A percentile compares a stretch with the other conserved stretches of the same genome.
Conservation (phyloP, 1,140 invertebrate genomes). For the Anadara kagoshimensis region DNA sequence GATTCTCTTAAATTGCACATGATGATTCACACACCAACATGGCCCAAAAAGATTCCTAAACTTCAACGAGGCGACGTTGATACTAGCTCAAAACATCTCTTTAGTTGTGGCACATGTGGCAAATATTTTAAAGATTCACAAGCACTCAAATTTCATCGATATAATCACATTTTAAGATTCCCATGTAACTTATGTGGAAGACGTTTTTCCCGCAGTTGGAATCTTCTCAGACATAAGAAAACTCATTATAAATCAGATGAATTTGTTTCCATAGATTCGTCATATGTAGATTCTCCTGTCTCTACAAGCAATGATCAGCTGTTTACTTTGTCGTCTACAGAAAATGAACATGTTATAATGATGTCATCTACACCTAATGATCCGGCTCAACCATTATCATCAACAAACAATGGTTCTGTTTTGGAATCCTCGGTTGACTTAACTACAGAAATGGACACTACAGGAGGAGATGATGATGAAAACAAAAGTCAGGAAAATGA, state of each 20-base stretch:
- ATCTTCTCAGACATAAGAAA: constrained; percentile 52
- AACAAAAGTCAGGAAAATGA: too few relatives aligned
- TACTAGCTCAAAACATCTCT: constrained; percentile 5
- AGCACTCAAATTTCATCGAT: constrained; percentile 54
- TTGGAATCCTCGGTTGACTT: too few relatives aligned
- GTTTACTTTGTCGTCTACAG: too few relatives aligned
- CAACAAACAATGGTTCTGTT: too few relatives aligned
- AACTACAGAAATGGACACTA: too few relatives aligned
- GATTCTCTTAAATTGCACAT: constrained; percentile 26
- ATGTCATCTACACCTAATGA: too few relatives aligned
- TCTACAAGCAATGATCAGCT: too few relatives aligned
- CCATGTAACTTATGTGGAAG: constrained; percentile 53
- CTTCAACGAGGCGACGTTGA: constrained; percentile 12
- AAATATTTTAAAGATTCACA: constrained; percentile 52
- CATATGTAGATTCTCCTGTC: too few relatives aligned
- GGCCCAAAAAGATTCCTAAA: constrained; percentile 14
- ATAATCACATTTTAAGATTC: constrained; percentile 51
- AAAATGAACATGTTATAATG: too few relatives aligned
- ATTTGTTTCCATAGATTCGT: too few relatives aligned
- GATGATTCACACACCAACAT: not conserved
- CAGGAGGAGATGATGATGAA: too few relatives aligned
- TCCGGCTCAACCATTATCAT: too few relatives aligned
- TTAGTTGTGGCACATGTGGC: constrained; percentile 50
- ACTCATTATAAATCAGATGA: constrained; percentile 27
- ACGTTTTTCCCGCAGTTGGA: constrained; percentile 54